A percentile compares a stretch with the other conserved stretches of the same genome.
Evolutionary conservation across 2,797 vertebrate species (phyloP).

Genomic region (Parauchenoglanis ngamensis): DNA sequence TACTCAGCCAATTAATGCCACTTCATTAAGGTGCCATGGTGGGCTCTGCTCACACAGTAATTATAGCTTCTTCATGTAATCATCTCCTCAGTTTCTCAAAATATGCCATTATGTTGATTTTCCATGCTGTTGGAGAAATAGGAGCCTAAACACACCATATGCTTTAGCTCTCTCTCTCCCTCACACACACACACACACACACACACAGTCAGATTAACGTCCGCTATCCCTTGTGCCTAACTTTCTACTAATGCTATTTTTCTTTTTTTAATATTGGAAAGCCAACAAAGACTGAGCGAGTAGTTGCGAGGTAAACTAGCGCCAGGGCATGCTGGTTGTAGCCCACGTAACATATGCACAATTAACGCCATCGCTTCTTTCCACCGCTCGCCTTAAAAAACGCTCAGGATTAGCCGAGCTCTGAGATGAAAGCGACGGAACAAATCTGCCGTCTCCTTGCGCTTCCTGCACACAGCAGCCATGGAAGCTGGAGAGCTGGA

Average conservation of each 20-base stretch:
- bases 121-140: conserved; percentile 28
- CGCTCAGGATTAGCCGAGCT: conserved; percentile 33
- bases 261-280: neutral
- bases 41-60: conserved; percentile 48
- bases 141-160: conserved; percentile 34
- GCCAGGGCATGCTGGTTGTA: neutral
- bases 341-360: conserved; percentile 27
- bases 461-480: conserved; percentile 31
- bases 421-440: conserved; percentile 51
- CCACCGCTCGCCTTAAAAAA: conserved; percentile 4
- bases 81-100: conserved; percentile 41
- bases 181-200: conserved; percentile 31
- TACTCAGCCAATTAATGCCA: conserved; percentile 50
- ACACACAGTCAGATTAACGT: conserved; percentile 20
- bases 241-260: conserved; percentile 16
- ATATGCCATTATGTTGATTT: conserved; percentile 41
- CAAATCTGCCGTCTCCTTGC: conserved; percentile 40
- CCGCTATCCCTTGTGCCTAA: conserved; percentile 15
- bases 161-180: neutral
- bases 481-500: conserved; percentile 40
- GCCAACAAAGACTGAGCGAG: neutral
- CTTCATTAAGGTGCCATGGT: conserved; percentile 46
- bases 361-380: conserved; percentile 31
- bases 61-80: conserved; percentile 57
- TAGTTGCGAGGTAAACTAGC: neutral